A percentile compares a stretch with the other conserved stretches of the same genome.
phyloP scores from a whole-genome alignment of 2,113 vertebrate species.

The Anser cygnoides region DNA sequence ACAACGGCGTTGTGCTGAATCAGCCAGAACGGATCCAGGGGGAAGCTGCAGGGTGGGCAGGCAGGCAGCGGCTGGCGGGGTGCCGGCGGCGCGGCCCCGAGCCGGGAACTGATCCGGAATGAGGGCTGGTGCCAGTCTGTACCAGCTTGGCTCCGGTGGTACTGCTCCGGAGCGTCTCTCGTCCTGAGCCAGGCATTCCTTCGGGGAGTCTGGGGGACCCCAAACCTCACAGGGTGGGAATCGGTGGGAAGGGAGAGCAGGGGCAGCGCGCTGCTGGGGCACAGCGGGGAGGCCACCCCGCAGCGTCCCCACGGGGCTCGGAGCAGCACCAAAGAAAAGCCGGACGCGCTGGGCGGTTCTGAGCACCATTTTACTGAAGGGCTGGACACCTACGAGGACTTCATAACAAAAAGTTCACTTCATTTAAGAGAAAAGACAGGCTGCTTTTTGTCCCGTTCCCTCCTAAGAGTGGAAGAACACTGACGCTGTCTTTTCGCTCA shows the following conservation, averaged over 20 bases:
- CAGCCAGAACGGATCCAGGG: not conserved
- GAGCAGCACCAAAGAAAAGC: conserved; percentile 5
- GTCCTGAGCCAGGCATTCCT: not conserved
- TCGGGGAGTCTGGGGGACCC: not conserved
- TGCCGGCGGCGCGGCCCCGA: not conserved
- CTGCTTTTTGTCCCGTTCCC: conserved; percentile 28
- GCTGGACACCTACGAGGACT: conserved; percentile 62
- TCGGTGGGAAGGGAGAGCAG: not conserved
- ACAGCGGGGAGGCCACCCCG: not conserved
- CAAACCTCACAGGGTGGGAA: not conserved
- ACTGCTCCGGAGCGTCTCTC: not conserved
- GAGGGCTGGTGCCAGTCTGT: not conserved
- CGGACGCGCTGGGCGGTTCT: conserved; percentile 32
- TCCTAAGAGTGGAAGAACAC: conserved; percentile 21
- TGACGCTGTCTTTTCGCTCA: conserved; percentile 20
- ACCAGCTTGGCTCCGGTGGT: not conserved
- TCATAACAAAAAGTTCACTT: conserved; percentile 63
- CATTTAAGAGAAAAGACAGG: conserved; percentile 54
- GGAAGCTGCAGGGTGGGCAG: not conserved
- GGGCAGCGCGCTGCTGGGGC: not conserved
- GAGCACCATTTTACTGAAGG: conserved; percentile 75
- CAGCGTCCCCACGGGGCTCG: rapidly evolving
- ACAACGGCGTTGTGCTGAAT: not conserved
- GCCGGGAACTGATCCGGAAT: not conserved
- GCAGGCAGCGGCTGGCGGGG: not conserved